phyloP scores from a whole-genome alignment of 2,888 invertebrate species.

The Acanthosepion lycidas region DNA sequence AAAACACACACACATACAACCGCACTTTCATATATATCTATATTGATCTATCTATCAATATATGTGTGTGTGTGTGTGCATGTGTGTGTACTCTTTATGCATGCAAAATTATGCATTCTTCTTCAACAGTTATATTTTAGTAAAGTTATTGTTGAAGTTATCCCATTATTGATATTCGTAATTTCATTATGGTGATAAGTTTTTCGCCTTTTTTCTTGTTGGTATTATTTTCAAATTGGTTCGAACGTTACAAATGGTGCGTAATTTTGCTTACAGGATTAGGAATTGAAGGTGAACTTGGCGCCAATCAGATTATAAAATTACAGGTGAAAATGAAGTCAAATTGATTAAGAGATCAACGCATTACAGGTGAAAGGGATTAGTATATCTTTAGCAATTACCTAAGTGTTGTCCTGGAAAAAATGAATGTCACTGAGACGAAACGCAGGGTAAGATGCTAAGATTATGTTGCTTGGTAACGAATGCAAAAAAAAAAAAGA shows the following conservation, averaged over 20 bases:
- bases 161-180: too few relatives aligned
- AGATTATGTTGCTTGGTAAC: not conserved
- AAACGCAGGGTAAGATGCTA: not conserved
- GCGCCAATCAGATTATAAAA: not conserved
- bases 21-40: too few relatives aligned
- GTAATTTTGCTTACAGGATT: not conserved
- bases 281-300: not conserved
- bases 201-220: not conserved
- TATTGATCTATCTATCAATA: too few relatives aligned
- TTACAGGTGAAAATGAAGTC: not conserved
- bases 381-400: not conserved
- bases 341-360: not conserved
- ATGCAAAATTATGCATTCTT: too few relatives aligned
- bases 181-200: not conserved
- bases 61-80: too few relatives aligned
- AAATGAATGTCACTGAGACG: not conserved
- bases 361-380: not conserved
- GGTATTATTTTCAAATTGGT: not conserved
- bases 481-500: not conserved
- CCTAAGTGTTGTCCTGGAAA: not conserved
- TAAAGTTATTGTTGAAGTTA: too few relatives aligned
- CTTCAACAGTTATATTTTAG: too few relatives aligned
- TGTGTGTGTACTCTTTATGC: too few relatives aligned
- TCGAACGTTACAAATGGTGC: not conserved
- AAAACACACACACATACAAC: too few relatives aligned